Evolutionary conservation across 2,797 vertebrate species (phyloP), one percentile per base, ranked within the genome.

Genomic region (Valencia hispanica): DNA sequence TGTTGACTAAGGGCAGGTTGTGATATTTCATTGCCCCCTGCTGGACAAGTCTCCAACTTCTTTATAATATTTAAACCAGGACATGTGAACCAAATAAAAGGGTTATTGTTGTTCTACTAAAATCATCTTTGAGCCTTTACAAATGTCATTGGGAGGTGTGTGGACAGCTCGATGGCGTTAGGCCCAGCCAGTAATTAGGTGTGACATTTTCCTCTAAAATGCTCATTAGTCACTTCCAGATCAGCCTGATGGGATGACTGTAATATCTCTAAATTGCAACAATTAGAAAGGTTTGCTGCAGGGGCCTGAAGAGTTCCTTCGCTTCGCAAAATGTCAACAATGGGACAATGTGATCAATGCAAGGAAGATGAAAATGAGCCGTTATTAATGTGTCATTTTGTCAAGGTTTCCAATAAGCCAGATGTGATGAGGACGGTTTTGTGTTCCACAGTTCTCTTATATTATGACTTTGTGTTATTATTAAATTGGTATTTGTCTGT

Each of bases 201-300:
- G 74, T 95, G 95, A 95, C 94, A 96, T 96, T 96, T 94, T 80
- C 75, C 72, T 87, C 73, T 75, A 61, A 79, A 89, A 88, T 43
- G 79, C 41, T 87, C 86, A 90, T 91, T 89, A 92, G 90, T 87
- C 90, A 89, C 83, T 79, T 83, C 83, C 85, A 81, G 84, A 87
- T 79, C 68, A 72, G 80, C 70, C 79, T 80, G 82, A 84, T 80
- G 85, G 81, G 87, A 91, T 89, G 88, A 91, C 91, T 85, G 86
- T 87, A 93, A 93, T 93, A 92, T 90, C 88, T 92, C 72, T 68
- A 86, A 93, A 94, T 94, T 94, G 88, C 85, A 57, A 87, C 91
- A 91, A 94, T 95, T 94, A 93, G 75, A 90, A 77, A 88, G 84
- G 79, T 86, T 91, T 83, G 75, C 85, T 75, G 2, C 77, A 59